A percentile compares a stretch with the other conserved stretches of the same genome.
Evolutionary conservation across 1,140 invertebrate species (phyloP).

Genomic region (Leptopilina clavipes): DNA sequence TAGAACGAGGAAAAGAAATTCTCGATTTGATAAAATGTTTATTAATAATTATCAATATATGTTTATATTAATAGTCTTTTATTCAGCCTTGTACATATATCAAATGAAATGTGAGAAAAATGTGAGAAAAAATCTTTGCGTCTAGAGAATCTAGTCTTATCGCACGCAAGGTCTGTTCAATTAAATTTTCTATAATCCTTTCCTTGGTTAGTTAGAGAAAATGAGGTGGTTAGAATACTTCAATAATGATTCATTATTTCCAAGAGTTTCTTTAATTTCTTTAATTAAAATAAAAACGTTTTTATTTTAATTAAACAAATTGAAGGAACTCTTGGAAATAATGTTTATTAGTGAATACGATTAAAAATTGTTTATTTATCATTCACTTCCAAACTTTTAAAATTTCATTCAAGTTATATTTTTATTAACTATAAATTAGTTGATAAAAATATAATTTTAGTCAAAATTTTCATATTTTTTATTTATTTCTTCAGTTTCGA

Average conservation of each 20-base stretch:
- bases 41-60: not conserved
- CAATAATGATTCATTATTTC: not conserved
- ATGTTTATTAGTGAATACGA: not conserved
- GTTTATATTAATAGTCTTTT: conserved; percentile 5
- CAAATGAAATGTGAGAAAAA: no score
- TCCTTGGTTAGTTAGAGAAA: not conserved
- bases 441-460: no score
- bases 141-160: not conserved
- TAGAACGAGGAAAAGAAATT: not conserved
- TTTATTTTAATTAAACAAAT: no score
- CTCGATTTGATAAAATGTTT: not conserved
- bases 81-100: not conserved
- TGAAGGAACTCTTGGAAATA: no score
- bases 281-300: no score
- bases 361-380: no score
- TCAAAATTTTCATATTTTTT: no score
- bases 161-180: not conserved
- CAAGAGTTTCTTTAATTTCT: not conserved
- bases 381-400: no score
- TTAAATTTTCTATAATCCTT: not conserved
- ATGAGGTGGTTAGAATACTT: not conserved
- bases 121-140: not conserved
- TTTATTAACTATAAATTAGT: no score
- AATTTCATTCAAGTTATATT: no score
- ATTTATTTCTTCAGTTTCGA: no score